A percentile compares a stretch with the other conserved stretches of the same genome.
Conservation (phyloP, 2,797 vertebrate genomes). For the Enteromius afrohamiltoni region DNA sequence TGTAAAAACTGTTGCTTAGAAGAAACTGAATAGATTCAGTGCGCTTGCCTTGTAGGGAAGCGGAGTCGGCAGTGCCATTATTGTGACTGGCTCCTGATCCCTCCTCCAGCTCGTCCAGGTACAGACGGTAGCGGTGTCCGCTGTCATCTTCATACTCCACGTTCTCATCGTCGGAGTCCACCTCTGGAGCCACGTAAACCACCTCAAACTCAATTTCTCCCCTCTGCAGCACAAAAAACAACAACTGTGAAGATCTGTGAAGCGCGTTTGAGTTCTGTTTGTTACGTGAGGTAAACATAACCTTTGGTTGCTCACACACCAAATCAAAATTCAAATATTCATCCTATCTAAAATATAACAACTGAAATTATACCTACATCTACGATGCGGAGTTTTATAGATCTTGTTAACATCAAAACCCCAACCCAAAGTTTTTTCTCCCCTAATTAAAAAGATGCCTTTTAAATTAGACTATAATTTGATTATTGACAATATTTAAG, state of each 20-base stretch:
- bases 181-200: constrained; percentile 97
- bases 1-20: background rate
- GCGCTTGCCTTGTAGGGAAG: constrained; percentile 83
- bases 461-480: background rate
- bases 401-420: background rate
- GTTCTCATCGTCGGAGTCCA: constrained; percentile 98
- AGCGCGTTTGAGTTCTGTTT: background rate
- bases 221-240: constrained; percentile 74
- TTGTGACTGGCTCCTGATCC: constrained; percentile 74
- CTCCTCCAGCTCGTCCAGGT: constrained; percentile 94
- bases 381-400: background rate
- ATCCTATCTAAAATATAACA: background rate
- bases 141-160: constrained; percentile 98
- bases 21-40: background rate
- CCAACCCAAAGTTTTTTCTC: background rate
- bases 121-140: constrained; percentile 95
- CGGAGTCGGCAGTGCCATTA: constrained; percentile 74
- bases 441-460: background rate
- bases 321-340: background rate
- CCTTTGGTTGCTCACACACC: background rate
- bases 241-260: background rate
- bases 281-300: background rate
- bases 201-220: constrained; percentile 99
- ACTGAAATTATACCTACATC: no score
- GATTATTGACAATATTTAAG: background rate